Percentiles rank a stretch among this genome's conserved stretches.
Evolutionary conservation across 53 echinoderm and acorn worm genomes (phyloP).

Genomic region (Hippasteria phrygiana): DNA sequence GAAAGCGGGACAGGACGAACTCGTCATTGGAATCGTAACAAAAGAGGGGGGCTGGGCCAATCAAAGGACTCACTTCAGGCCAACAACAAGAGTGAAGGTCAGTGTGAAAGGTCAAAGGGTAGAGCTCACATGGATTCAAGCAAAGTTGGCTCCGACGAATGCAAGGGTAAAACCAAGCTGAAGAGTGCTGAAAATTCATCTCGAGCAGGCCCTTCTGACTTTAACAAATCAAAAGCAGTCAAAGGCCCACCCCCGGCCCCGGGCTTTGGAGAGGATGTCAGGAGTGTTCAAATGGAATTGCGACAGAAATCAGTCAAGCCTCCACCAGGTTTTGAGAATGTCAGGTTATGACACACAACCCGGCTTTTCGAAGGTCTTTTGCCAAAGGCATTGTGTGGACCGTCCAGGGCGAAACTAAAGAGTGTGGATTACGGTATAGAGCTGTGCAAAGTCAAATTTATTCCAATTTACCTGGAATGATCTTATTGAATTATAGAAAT

Average conservation of each 20-base stretch:
- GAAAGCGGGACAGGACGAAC: not conserved
- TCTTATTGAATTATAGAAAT: too few species aligned
- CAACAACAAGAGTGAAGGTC: not conserved
- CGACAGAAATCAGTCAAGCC: conserved; percentile 53
- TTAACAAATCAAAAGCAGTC: not conserved
- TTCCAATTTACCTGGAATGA: too few species aligned
- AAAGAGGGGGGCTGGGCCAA: not conserved
- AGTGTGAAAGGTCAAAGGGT: conserved; percentile 1
- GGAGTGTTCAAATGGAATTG: not conserved
- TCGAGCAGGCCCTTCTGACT: not conserved
- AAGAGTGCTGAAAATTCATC: not conserved
- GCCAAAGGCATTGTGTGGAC: not conserved
- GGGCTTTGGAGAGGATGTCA: conserved; percentile 33
- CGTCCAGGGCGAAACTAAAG: not conserved
- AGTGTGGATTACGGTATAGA: not conserved
- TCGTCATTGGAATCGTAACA: not conserved
- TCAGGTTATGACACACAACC: conserved; percentile 33
- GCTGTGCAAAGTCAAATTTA: too few species aligned
- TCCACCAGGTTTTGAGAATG: conserved; percentile 82
- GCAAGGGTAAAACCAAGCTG: not conserved
- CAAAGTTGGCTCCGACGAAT: not conserved
- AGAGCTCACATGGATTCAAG: not conserved
- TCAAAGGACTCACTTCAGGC: not conserved
- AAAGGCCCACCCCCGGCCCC: conserved; percentile 74
- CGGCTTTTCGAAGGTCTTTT: not conserved